Percentiles rank a stretch among this genome's conserved stretches.
Conservation (phyloP, 2,113 vertebrate species). For the Paramisgurnus dabryanus region DNA sequence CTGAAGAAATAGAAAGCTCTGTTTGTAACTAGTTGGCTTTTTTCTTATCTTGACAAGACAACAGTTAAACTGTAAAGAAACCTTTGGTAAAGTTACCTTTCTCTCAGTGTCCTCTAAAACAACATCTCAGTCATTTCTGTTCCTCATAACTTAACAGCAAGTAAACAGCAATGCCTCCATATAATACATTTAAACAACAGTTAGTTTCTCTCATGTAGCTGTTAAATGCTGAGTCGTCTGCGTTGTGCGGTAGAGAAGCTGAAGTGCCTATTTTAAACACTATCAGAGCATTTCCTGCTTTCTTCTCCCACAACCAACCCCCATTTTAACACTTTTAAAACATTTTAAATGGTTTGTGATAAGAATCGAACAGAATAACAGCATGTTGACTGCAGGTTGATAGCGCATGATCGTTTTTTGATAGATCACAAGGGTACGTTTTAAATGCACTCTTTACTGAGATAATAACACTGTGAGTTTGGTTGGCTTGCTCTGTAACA, state of each 20-base stretch:
- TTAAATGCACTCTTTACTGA: not conserved
- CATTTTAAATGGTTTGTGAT: not conserved
- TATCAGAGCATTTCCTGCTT: constrained; percentile 52
- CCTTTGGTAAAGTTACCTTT: not conserved
- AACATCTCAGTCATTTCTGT: constrained; percentile 12
- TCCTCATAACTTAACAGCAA: not conserved
- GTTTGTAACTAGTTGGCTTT: not conserved
- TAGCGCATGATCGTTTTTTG: no score
- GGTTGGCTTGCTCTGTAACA: not conserved
- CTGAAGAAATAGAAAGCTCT: no score
- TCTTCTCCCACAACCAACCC: constrained; percentile 9
- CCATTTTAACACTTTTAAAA: constrained; percentile 31
- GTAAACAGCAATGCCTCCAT: not conserved
- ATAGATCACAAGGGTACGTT: no score
- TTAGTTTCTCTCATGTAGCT: not conserved
- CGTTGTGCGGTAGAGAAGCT: constrained; percentile 25
- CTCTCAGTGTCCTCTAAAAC: constrained; percentile 7
- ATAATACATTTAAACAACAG: not conserved
- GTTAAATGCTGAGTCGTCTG: constrained; percentile 15
- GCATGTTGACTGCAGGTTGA: no score
- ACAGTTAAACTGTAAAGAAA: not conserved
- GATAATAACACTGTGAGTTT: not conserved
- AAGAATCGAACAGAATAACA: not conserved
- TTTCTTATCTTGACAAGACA: not conserved
- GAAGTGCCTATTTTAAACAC: constrained; percentile 45